phyloP scores from a whole-genome alignment of 1,140 invertebrate species.

The Episyrphus balteatus region DNA sequence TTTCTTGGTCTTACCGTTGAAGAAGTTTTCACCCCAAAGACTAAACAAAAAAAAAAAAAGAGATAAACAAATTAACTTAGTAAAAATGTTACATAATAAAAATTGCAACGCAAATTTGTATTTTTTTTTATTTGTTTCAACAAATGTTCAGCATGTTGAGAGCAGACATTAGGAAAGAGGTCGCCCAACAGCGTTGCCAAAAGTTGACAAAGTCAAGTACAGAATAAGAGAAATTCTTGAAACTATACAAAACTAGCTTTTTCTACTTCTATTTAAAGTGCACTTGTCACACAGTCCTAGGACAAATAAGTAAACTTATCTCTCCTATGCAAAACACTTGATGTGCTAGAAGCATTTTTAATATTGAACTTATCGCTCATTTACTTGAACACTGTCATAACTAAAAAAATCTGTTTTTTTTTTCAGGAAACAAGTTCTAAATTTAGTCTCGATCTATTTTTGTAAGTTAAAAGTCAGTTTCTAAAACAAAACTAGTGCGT shows the following conservation, averaged over 20 bases:
- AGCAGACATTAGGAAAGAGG: slow-evolving; percentile 50
- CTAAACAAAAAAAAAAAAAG: slow-evolving; percentile 9
- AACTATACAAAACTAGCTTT: slow-evolving; percentile 4
- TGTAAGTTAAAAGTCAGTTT: too few species aligned
- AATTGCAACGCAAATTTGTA: not conserved
- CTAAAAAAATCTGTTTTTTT: too few species aligned
- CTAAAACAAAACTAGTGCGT: too few species aligned
- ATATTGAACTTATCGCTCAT: too few species aligned
- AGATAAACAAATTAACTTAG: slow-evolving; percentile 9
- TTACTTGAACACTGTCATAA: too few species aligned
- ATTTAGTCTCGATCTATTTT: too few species aligned
- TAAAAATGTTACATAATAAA: slow-evolving; percentile 17
- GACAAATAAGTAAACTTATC: slow-evolving; percentile 11
- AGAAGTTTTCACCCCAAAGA: slow-evolving; percentile 98
- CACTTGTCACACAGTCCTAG: slow-evolving; percentile 31
- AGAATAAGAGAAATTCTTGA: too few species aligned
- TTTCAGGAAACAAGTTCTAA: too few species aligned
- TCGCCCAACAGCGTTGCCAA: slow-evolving; percentile 42
- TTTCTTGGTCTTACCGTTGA: slow-evolving; percentile 94
- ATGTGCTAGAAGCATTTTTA: slow-evolving; percentile 31
- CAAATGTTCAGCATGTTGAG: slow-evolving; percentile 38
- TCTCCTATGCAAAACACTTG: slow-evolving; percentile 29
- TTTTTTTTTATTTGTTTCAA: slow-evolving; percentile 4
- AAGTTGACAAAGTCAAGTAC: slow-evolving; percentile 4
- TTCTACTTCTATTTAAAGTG: slow-evolving; percentile 33